These are phyloP conservation scores for Tiliqua scincoides DNA, from an alignment of 2,113 vertebrate species.

Conservation along the genomic window DNA sequence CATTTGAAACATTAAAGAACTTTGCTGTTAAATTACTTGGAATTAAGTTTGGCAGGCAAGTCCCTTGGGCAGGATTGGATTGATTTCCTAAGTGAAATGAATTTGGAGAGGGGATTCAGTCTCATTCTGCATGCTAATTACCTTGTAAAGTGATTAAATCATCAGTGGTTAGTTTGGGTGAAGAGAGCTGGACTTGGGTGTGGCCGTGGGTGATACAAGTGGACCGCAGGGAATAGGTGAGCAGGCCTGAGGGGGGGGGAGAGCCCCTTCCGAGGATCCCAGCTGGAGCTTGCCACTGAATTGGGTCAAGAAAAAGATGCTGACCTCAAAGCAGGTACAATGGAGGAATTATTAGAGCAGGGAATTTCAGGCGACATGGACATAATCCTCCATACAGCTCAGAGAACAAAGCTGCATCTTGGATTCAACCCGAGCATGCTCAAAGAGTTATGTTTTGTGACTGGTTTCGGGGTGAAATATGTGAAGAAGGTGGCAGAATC, in stretches of 20 bases:
- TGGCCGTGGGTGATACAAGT: constrained; percentile 49
- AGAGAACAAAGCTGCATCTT: no score
- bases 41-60: constrained; percentile 67
- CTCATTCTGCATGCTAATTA: constrained; percentile 65
- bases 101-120: constrained; percentile 62
- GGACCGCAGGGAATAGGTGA: constrained; percentile 5
- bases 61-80: constrained; percentile 69
- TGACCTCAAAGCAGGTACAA: neutral
- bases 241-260: neutral
- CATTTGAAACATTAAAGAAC: constrained; percentile 44
- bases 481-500: no score
- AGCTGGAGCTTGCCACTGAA: constrained; percentile 51
- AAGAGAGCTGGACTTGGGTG: constrained; percentile 48
- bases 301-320: constrained; percentile 54
- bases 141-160: constrained; percentile 64
- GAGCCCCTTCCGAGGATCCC: constrained; percentile 32
- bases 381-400: constrained; percentile 71
- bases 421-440: no score
- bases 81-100: constrained; percentile 70
- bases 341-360: constrained; percentile 72
- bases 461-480: no score
- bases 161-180: constrained; percentile 56
- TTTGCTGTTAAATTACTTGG: constrained; percentile 53
- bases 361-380: constrained; percentile 74
- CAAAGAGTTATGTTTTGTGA: no score